Evolutionary conservation across 2,888 invertebrate species (phyloP).

Genomic region (Caenorhabditis parvicauda): DNA sequence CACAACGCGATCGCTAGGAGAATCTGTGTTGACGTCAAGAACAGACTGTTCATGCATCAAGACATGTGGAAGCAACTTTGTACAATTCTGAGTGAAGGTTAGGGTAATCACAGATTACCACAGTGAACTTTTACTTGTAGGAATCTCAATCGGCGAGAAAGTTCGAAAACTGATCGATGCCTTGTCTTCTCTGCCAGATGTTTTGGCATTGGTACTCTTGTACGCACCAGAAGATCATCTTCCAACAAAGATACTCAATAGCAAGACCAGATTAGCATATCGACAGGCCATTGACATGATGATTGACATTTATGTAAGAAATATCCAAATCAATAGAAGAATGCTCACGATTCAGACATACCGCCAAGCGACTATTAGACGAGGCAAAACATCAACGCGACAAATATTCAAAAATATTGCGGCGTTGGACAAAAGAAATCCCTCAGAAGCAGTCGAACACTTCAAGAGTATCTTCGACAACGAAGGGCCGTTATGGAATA

Average conservation of each 20-base stretch:
- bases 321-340: no score
- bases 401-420: constrained; percentile 4
- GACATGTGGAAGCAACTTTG: constrained; percentile 7
- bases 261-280: not conserved
- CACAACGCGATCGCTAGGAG: constrained; percentile 3
- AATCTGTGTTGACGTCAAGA: constrained; percentile 12
- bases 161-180: constrained; percentile 1
- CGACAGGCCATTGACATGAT: constrained; percentile 21
- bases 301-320: constrained; percentile 8
- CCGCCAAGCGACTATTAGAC: no score
- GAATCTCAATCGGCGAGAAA: constrained; percentile 7
- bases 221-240: constrained; percentile 11
- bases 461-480: constrained; percentile 13
- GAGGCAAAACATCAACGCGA: constrained; percentile 8
- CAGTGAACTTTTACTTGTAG: no score
- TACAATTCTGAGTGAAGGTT: constrained; percentile 1
- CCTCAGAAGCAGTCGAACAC: constrained; percentile 5
- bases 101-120: no score
- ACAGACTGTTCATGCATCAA: constrained; percentile 22
- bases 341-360: no score
- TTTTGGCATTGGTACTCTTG: constrained; percentile 8
- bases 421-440: not conserved
- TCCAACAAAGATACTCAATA: not conserved
- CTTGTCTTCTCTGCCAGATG: constrained; percentile 5
- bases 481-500: constrained; percentile 20